phyloP scores from a whole-genome alignment of 2,797 vertebrate species.

The Orestias chungarensis region DNA sequence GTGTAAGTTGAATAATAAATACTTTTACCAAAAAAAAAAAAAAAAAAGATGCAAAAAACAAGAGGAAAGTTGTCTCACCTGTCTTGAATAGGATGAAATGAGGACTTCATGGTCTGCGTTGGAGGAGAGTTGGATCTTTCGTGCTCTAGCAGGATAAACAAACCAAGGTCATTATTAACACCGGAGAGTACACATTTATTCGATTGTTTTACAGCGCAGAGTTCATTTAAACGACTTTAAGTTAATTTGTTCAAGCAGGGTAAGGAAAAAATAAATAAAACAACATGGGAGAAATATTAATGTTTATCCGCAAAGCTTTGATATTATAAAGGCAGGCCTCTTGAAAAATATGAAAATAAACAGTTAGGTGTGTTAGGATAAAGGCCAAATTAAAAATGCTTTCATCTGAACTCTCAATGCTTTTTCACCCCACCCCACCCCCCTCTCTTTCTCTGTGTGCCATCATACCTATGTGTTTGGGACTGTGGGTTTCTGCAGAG shows the following conservation, averaged over 20 bases:
- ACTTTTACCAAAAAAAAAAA: neutral
- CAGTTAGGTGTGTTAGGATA: neutral
- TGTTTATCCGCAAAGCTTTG: constrained; percentile 3
- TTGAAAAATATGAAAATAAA: constrained; percentile 2
- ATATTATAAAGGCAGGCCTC: neutral
- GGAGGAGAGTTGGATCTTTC: constrained; percentile 90
- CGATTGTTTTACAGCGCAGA: neutral
- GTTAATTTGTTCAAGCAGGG: neutral
- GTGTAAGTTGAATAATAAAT: neutral
- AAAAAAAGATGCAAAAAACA: too few relatives aligned
- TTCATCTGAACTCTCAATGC: neutral
- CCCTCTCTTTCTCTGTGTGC: neutral
- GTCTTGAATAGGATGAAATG: constrained; percentile 93
- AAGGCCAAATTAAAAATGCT: neutral
- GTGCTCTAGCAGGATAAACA: constrained; percentile 81
- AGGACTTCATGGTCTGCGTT: constrained; percentile 88
- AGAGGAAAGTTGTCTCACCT: constrained; percentile 81
- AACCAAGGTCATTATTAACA: constrained; percentile 12
- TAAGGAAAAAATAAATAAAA: too few relatives aligned
- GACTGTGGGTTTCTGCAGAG: constrained; percentile 85
- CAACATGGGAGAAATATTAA: too few relatives aligned
- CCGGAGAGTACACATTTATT: neutral
- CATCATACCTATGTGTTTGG: constrained; percentile 91
- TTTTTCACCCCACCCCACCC: neutral
- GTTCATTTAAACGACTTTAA: neutral